Conservation (phyloP, 2,888 invertebrate genomes). For the Melanchra persicariae region DNA sequence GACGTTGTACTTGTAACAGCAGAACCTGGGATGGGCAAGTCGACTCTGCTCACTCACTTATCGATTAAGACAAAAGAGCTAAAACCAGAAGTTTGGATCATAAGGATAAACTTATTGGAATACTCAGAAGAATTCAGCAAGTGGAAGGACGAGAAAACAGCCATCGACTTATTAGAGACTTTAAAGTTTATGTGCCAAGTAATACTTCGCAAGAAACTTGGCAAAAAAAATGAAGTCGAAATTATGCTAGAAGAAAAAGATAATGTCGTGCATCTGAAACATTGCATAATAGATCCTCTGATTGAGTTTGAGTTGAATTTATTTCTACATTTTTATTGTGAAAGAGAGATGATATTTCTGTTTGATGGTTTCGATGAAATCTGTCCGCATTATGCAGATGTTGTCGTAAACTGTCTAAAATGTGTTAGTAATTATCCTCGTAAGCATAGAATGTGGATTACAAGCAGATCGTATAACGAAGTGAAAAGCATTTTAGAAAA, state of each 20-base stretch:
- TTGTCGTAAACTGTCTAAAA: constrained; percentile 33
- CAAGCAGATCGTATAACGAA: constrained; percentile 57
- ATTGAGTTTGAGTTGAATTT: constrained; percentile 36
- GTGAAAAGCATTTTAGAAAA: constrained; percentile 32
- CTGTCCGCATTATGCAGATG: constrained; percentile 53
- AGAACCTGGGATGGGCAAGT: constrained; percentile 64
- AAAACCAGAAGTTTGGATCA: constrained; percentile 50
- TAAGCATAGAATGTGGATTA: constrained; percentile 49
- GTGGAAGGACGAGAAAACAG: constrained; percentile 24
- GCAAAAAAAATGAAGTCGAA: not conserved
- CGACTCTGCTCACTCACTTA: constrained; percentile 50
- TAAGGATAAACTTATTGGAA: constrained; percentile 51
- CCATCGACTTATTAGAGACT: constrained; percentile 17
- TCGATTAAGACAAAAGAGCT: constrained; percentile 44
- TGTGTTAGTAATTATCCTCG: constrained; percentile 5
- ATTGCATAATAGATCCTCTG: constrained; percentile 9
- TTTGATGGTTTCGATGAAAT: constrained; percentile 65
- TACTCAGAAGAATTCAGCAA: constrained; percentile 29
- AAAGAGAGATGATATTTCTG: constrained; percentile 40
- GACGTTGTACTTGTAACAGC: constrained; percentile 46
- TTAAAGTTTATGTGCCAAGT: constrained; percentile 34
- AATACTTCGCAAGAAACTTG: not conserved
- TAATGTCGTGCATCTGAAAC: constrained; percentile 14
- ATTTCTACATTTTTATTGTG: constrained; percentile 50
- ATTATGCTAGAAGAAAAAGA: constrained; percentile 14